Conservation (phyloP, 2,113 vertebrate genomes). For the Ptilonorhynchus violaceus region DNA sequence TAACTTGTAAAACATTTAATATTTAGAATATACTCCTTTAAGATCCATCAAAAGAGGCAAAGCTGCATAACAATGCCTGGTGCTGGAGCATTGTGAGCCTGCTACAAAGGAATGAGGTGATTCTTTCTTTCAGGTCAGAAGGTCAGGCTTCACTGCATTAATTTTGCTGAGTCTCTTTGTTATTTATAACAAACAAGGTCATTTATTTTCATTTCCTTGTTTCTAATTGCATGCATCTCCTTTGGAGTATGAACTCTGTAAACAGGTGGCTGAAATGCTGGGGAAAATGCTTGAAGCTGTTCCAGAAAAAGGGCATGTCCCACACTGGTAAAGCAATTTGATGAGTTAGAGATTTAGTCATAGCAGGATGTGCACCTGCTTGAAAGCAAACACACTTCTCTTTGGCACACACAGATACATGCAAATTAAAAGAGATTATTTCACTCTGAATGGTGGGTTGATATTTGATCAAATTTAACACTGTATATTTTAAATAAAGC, state of each 20-base stretch:
- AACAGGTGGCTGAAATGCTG: constrained; percentile 80
- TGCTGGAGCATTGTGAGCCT: constrained; percentile 61
- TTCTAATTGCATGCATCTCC: constrained; percentile 76
- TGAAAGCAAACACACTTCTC: constrained; percentile 65
- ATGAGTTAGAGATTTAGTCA: constrained; percentile 74
- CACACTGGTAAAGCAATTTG: constrained; percentile 66
- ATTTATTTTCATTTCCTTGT: constrained; percentile 83
- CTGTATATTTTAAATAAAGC: constrained; percentile 49
- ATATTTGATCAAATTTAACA: constrained; percentile 66
- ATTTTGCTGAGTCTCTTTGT: constrained; percentile 80
- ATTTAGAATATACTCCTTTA: constrained; percentile 70
- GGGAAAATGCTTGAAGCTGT: constrained; percentile 54
- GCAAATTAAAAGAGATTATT: constrained; percentile 70
- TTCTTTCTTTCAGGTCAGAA: constrained; percentile 72
- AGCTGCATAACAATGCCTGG: constrained; percentile 62
- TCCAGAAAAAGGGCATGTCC: constrained; percentile 74
- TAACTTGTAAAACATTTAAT: constrained; percentile 76
- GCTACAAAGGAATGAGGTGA: constrained; percentile 74
- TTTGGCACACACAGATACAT: constrained; percentile 61
- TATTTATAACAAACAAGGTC: constrained; percentile 80
- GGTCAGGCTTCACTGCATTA: constrained; percentile 77
- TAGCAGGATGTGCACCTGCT: constrained; percentile 74
- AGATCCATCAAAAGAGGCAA: constrained; percentile 65
- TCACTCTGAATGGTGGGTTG: constrained; percentile 49
- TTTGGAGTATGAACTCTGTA: constrained; percentile 74